Evolutionary conservation across 2,113 vertebrate species (phyloP).

Genomic region (Catharus bicknelli): DNA sequence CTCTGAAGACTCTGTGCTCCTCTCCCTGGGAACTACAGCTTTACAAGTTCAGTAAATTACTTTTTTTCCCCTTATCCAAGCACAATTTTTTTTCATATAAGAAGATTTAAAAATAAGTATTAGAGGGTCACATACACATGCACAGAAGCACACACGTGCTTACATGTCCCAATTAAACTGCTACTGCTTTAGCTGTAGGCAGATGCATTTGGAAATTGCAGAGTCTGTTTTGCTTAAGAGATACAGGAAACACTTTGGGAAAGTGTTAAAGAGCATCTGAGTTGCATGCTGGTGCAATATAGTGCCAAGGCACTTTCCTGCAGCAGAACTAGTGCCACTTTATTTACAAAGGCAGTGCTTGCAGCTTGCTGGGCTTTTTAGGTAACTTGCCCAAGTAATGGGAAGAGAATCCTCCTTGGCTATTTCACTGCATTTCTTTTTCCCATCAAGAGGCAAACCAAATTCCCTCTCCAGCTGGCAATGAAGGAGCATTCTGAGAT

Average conservation of each 20-base stretch:
- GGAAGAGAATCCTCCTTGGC: not conserved
- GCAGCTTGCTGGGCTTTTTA: not conserved
- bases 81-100: not conserved
- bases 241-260: not conserved
- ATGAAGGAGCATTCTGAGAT: not conserved
- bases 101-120: not conserved
- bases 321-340: not conserved
- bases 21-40: not conserved
- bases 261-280: not conserved
- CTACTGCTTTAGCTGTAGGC: not conserved
- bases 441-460: not conserved
- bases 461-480: not conserved
- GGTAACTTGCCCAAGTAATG: not conserved
- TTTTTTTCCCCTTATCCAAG: not conserved
- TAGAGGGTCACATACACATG: not conserved
- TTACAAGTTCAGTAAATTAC: not conserved
- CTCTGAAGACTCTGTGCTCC: not conserved
- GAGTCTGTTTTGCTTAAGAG: not conserved
- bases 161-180: not conserved
- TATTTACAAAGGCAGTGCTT: not conserved
- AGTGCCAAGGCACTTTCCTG: not conserved
- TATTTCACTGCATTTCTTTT: not conserved
- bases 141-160: not conserved
- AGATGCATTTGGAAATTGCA: not conserved
- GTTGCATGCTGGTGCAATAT: not conserved